Base-by-base conservation (phyloP, 1,140 invertebrate species). In the Euborellia annulipes region DNA sequence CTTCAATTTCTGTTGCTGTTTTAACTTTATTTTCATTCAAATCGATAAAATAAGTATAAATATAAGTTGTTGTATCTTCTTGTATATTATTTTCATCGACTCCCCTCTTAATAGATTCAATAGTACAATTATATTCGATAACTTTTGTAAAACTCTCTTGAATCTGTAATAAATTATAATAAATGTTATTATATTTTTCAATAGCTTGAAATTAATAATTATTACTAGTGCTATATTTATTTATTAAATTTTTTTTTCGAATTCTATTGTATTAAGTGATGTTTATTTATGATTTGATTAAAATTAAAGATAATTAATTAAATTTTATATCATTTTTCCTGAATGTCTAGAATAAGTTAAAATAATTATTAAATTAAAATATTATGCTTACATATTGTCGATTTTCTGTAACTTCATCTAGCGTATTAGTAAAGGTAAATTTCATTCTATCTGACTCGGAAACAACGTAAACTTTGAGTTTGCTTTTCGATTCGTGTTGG, bases 11-110 rank as follows among this genome's bases (percentile, higher is more conserved):
- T 0, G 58, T 52, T 0, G 63, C 58, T 2, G 51, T 43, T 1
- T 70, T 63, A 3, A 68, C 66, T 48, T 61, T 38, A 55, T 70
- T 52, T 49, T 65, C 54, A 18, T 50, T 44, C 21, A 22, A 1
- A 17, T 61, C 49, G 21, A 71, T 66, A 56, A 72, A 72, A 57
- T 72, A 69, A 11, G 64, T 61, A 27, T 58, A 59, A 38, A 70
- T 58, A 36, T 65, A 62, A 1, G 66, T 67, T 42, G 56, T 43
- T 48, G 62, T 59, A 2, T 62, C 58, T 2, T 55, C 43, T 2
- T 56, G 47, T 6, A 57, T 49, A 41, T 63, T 62, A 39, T 47
- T 44, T 8, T 9, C 41, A 50, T 62, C 55, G 18, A 50, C 55
- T 17, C 53, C 55, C 2, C 59, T 64, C 34, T 64, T 47, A 39